Evolutionary conservation across 2,113 vertebrate species (phyloP).

Genomic region (Osmerus mordax): DNA sequence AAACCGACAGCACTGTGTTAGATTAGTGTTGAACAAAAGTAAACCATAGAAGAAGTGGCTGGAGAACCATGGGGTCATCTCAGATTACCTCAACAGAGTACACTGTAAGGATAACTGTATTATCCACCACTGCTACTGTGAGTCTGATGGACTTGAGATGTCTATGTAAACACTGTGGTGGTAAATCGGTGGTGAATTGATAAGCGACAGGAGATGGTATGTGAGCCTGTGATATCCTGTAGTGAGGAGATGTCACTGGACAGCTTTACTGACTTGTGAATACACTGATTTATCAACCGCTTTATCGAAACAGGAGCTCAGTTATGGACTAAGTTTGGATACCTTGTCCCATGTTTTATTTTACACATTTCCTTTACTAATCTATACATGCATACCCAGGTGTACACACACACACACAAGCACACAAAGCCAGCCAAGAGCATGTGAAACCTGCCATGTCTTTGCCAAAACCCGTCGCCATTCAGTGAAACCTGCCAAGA

Average conservation of each 20-base stretch:
- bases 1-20: conserved; percentile 12
- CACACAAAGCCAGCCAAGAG: conserved; percentile 15
- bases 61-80: neutral
- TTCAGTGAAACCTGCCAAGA: conserved; percentile 55
- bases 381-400: neutral
- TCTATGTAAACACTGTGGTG: neutral
- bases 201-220: no score
- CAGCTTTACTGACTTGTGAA: no score
- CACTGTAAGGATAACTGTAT: neutral
- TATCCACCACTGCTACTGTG: neutral
- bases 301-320: no score
- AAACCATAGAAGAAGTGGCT: neutral
- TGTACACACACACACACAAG: conserved; percentile 39
- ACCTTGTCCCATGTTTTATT: neutral
- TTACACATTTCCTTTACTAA: neutral
- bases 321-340: no score
- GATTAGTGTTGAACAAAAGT: conserved; percentile 17
- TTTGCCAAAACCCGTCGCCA: conserved; percentile 48
- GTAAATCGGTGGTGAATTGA: neutral
- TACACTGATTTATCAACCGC: no score
- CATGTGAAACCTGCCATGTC: conserved; percentile 61
- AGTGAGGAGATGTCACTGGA: conserved; percentile 13
- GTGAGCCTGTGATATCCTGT: neutral
- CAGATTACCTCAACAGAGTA: neutral
- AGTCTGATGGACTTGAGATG: neutral